A percentile compares a stretch with the other conserved stretches of the same genome.
Evolutionary conservation across 1,140 invertebrate species (phyloP).

Genomic region (Tribolium madens): DNA sequence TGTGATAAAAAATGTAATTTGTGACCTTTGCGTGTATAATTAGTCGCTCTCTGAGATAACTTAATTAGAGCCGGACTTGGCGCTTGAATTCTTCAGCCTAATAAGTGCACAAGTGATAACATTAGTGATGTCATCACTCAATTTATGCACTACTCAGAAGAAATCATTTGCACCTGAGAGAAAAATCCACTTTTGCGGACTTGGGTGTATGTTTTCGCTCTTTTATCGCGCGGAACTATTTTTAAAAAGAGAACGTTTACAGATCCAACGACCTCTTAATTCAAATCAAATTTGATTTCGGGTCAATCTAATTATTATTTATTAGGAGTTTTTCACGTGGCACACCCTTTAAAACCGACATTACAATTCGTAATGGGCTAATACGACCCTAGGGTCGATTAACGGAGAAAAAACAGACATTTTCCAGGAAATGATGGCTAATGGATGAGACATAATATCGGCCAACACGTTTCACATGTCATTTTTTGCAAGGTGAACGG

Average conservation of each 20-base stretch:
- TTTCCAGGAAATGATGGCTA: slow-evolving; percentile 23
- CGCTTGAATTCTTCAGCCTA: not conserved
- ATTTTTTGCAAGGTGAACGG: not conserved
- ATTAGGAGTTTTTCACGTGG: not conserved
- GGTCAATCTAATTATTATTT: not conserved
- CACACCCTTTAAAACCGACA: slow-evolving; percentile 8
- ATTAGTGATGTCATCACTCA: not conserved
- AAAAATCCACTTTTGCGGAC: not conserved
- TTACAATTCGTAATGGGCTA: not conserved
- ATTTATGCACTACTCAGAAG: not conserved
- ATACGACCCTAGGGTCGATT: slow-evolving; percentile 9
- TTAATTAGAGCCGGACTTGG: not conserved
- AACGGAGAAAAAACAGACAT: slow-evolving; percentile 7
- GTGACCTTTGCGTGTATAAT: not conserved
- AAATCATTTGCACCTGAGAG: not conserved
- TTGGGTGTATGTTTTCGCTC: not conserved
- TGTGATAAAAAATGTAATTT: slow-evolving; percentile 11
- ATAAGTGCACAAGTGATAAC: not conserved
- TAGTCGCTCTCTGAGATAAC: not conserved
- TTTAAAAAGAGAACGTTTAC: slow-evolving; percentile 6
- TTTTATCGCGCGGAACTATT: not conserved
- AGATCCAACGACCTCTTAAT: not conserved
- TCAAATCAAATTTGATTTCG: too few relatives aligned
- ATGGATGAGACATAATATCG: slow-evolving; percentile 15
- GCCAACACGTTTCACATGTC: not conserved